Percentiles rank a stretch among this genome's conserved stretches.
Conservation (phyloP, 2,888 invertebrate species). For the Epinotia demarniana region DNA sequence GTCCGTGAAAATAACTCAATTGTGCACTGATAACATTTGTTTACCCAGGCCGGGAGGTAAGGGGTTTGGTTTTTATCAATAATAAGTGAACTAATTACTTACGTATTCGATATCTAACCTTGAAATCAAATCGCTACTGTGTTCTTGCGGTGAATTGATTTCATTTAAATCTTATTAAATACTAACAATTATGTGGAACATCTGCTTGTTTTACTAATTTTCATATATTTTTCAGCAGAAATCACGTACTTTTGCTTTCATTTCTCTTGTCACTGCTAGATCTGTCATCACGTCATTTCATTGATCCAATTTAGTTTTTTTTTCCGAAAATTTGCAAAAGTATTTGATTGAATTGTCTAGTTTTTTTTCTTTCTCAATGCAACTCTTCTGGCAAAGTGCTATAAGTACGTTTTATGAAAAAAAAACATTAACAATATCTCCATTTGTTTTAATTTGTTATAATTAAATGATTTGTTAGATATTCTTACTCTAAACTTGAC, state of each 20-base stretch:
- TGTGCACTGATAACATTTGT: conserved; percentile 68
- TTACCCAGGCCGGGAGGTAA: conserved; percentile 76
- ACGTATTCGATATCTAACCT: conserved; percentile 62
- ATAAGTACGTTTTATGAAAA: neutral
- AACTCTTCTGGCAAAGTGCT: conserved; percentile 12
- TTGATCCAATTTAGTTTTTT: conserved; percentile 47
- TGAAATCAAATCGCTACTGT: conserved; percentile 53
- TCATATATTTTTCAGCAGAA: conserved; percentile 4
- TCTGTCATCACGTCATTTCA: conserved; percentile 53
- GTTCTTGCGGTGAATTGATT: conserved; percentile 6
- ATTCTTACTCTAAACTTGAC: no score
- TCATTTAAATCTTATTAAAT: neutral
- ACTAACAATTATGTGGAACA: neutral
- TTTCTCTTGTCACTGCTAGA: conserved; percentile 54
- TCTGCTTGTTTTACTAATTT: neutral
- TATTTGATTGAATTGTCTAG: neutral
- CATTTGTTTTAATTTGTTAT: neutral
- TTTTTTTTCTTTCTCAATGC: neutral
- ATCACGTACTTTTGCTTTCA: conserved; percentile 24
- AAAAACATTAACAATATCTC: neutral
- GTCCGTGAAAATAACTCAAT: conserved; percentile 70
- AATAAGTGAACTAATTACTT: conserved; percentile 47
- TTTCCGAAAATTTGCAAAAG: conserved; percentile 15
- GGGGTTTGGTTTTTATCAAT: conserved; percentile 58
- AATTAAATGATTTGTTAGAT: no score